Base-by-base conservation (phyloP, 2,113 vertebrate species). In the Pterophyllum scalare region DNA sequence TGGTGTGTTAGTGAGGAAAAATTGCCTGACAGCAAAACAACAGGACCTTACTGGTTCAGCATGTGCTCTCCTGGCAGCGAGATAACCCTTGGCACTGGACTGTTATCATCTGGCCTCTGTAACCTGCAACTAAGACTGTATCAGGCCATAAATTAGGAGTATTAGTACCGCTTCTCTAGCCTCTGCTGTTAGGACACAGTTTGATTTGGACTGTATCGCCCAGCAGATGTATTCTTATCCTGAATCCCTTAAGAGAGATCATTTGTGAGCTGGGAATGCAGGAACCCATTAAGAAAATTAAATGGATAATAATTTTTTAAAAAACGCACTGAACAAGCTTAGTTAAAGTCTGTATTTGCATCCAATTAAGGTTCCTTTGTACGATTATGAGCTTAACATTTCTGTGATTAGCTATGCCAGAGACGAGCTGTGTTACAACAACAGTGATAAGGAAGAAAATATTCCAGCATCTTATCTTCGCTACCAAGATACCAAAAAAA, bases 21-120 rank as follows among this genome's bases (percentile, higher is more conserved):
- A 85, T 31, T 24, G 61, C 75, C 85, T 87, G 87, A 86, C 90
- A 86, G 87, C 80, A 64, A 82, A 83, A 88, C 76, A 91, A 88
- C 61, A 49, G 83, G 89, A 79, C 60, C 85, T 82, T 60, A 89
- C 72, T 84, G 87, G 72, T 82, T 87, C 62, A 85, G 81, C 49
- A 15, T 83, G 84, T 84, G 83, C 86, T 86, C 77, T 81, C 38
- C 86, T 83, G 87, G 79, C 90, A 85, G 79, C 0, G 9, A 89
- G 87, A 89, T 89, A 85, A 87, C 87, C 83, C 54, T 67, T 81
- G 70, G 81, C 83, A 62, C 54, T 65, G 20, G 77, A 65, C 70
- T 77, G 35, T 82, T 85, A 84, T 90, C 57, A 0, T 79, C 70
- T 79, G 78, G 80, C 83, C 79, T 75, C 79, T 61, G 77, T 81